These are phyloP conservation scores for Graptemys geographica DNA, from an alignment of 2,797 vertebrate genomes.

Conservation along the genomic window DNA sequence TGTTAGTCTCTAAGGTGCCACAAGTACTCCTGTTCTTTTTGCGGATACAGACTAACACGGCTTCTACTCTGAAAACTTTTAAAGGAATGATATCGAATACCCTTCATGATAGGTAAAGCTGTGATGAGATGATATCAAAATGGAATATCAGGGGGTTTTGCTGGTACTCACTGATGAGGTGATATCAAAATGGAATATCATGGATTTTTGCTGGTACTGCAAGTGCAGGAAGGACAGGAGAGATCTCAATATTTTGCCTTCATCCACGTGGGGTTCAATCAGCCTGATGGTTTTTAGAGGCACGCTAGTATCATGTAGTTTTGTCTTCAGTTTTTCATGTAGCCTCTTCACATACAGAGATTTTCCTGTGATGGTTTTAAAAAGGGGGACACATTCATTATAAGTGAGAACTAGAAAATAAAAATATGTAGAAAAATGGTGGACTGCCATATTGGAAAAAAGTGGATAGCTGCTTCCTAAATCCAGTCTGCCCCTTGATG, in stretches of 20 bases:
- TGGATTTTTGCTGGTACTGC: slow-evolving; percentile 74
- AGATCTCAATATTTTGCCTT: slow-evolving; percentile 85
- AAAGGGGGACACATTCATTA: not conserved
- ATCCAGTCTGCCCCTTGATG: not conserved
- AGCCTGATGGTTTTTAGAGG: slow-evolving; percentile 88
- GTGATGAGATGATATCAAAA: slow-evolving; percentile 89
- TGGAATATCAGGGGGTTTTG: slow-evolving; percentile 88
- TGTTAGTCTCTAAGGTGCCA: no score
- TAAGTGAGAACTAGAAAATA: not conserved
- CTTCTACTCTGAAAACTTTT: not conserved
- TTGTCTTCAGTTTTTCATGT: slow-evolving; percentile 80
- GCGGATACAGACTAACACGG: no score
- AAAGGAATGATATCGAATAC: not conserved
- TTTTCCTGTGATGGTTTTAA: slow-evolving; percentile 84
- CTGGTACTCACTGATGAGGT: slow-evolving; percentile 91
- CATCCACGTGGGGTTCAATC: slow-evolving; percentile 88
- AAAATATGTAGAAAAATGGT: not conserved
- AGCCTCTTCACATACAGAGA: slow-evolving; percentile 92
- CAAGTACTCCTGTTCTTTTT: no score
- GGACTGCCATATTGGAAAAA: not conserved
- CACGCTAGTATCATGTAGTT: slow-evolving; percentile 46
- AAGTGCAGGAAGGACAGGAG: slow-evolving; percentile 82
- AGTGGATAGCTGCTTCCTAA: not conserved
- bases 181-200: slow-evolving; percentile 94
- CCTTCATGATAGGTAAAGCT: not conserved